phyloP scores from a whole-genome alignment of 37 sponge, comb jelly and placozoan species.

The Diacarnus erythraeanus region DNA sequence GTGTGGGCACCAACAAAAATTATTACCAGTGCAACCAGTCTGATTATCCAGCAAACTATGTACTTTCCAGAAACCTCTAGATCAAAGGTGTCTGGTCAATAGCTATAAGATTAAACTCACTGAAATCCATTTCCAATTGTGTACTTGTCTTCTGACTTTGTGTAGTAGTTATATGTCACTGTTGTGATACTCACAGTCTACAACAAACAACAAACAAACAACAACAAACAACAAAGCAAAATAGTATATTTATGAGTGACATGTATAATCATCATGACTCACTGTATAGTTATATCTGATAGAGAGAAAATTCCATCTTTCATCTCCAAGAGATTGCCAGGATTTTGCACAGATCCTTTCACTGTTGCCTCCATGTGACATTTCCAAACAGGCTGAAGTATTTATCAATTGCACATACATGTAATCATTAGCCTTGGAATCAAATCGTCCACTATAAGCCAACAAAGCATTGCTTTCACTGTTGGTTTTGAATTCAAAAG shows the following conservation, averaged over 20 bases:
- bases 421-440: conserved; percentile 19
- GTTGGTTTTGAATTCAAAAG: conserved; percentile 53
- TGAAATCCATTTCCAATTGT: not conserved
- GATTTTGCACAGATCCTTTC: not conserved
- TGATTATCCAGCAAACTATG: too few relatives aligned
- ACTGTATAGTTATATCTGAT: conserved; percentile 47
- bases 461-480: conserved; percentile 30
- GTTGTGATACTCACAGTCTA: not conserved
- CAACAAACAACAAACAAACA: not conserved
- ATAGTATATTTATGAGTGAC: not conserved
- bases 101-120: too few relatives aligned
- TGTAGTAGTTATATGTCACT: not conserved
- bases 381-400: not conserved
- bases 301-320: conserved; percentile 45
- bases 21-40: too few relatives aligned
- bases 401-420: conserved; percentile 35
- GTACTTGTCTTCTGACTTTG: not conserved
- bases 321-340: conserved; percentile 27
- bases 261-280: conserved; percentile 21
- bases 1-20: too few relatives aligned
- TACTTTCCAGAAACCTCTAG: too few relatives aligned
- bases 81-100: too few relatives aligned
- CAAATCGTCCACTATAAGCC: conserved; percentile 55
- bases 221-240: too few relatives aligned
- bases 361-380: conserved; percentile 41